phyloP scores from a whole-genome alignment of 2,113 vertebrate genomes.

The Nyctereutes procyonoides region DNA sequence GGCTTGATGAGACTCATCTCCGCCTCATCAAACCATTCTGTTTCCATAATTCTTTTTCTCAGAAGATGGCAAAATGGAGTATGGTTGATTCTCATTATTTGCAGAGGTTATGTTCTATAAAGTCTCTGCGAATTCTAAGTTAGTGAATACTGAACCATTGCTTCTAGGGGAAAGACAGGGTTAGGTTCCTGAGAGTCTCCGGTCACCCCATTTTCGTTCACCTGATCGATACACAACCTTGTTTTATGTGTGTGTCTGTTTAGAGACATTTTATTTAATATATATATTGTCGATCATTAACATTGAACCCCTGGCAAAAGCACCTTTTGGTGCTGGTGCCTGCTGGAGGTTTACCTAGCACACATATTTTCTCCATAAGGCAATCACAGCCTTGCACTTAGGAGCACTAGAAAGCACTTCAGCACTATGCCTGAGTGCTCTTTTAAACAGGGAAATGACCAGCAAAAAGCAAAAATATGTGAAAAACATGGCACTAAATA shows the following conservation, averaged over 20 bases:
- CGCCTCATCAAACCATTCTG: conserved; percentile 26
- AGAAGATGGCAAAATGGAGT: conserved; percentile 12
- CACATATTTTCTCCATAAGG: not conserved
- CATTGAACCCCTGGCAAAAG: not conserved
- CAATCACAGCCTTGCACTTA: not conserved
- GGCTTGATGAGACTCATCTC: conserved; percentile 16
- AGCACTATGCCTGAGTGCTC: not conserved
- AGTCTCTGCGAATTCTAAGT: not conserved
- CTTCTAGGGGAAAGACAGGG: not conserved
- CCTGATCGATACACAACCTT: not conserved
- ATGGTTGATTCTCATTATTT: conserved; percentile 18
- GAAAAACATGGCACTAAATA: not conserved
- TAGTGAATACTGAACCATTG: not conserved
- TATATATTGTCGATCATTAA: not conserved
- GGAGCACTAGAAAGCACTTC: not conserved
- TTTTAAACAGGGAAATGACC: not conserved
- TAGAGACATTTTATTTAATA: not conserved
- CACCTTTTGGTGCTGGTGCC: not conserved
- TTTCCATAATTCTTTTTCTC: conserved; percentile 40
- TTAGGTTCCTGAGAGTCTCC: not conserved
- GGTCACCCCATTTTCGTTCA: not conserved
- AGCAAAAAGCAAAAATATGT: not conserved
- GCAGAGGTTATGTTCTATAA: not conserved
- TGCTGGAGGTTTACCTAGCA: too few relatives aligned
- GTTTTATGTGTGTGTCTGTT: not conserved